Conservation (phyloP, 2,888 invertebrate genomes). For the Platerodrilus igneus region DNA sequence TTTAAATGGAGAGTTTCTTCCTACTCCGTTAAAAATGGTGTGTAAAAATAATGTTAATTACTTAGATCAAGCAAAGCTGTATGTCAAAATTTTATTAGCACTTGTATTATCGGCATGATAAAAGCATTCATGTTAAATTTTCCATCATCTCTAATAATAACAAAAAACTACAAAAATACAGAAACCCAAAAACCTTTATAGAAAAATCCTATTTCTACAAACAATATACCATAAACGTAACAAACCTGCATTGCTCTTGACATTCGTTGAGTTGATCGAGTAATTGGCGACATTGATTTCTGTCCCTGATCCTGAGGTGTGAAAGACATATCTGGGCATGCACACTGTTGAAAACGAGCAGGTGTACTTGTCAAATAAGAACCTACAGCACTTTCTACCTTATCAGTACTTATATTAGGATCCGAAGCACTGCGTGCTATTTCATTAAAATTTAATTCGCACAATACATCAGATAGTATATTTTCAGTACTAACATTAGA, state of each 20-base stretch:
- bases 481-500: constrained; percentile 16
- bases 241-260: constrained; percentile 89
- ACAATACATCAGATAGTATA: constrained; percentile 6
- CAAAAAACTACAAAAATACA: too few relatives aligned
- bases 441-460: constrained; percentile 7
- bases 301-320: constrained; percentile 55
- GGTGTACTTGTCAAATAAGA: constrained; percentile 46
- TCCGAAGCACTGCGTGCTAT: constrained; percentile 36
- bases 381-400: constrained; percentile 18
- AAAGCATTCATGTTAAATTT: too few relatives aligned
- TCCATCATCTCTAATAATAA: too few relatives aligned
- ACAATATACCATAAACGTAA: too few relatives aligned
- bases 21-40: too few relatives aligned
- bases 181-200: not conserved
- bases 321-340: constrained; percentile 35
- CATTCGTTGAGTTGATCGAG: constrained; percentile 81
- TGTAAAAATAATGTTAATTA: too few relatives aligned
- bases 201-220: not conserved
- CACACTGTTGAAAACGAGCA: constrained; percentile 38
- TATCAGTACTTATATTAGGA: constrained; percentile 35
- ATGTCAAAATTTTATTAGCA: too few relatives aligned
- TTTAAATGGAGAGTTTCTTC: too few relatives aligned
- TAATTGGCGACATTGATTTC: constrained; percentile 84
- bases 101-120: too few relatives aligned
- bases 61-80: too few relatives aligned